Base-by-base conservation (phyloP, 2,113 vertebrate species). In the Synchiropus splendidus region DNA sequence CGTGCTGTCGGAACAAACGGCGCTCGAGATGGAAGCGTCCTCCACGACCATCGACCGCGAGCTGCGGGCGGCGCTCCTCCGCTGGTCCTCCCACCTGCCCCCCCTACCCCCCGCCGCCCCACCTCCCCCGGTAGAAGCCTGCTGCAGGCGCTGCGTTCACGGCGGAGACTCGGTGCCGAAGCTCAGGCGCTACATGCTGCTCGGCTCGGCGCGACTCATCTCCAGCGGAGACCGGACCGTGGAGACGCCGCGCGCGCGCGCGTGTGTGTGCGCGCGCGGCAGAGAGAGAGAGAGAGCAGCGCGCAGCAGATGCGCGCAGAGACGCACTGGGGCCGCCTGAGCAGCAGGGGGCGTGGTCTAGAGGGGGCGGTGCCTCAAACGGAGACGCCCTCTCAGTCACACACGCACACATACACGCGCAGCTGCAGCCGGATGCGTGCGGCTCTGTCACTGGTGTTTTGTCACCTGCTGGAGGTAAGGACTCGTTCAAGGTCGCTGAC, bases 1-100 rank as follows among this genome's bases (percentile, higher is more conserved):
- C 77, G 88, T 90, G 45, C 76, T 81, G 63, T 75, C 74, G 72
- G 73, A 67, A 53, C 33, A 54, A 17, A 63, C 76, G 70, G 67
- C 60, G 66, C 68, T 70, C 68, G 81, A 77, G 74, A 72, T 65
- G 66, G 63, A 70, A 72, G 61, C 51, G 55, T 67, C 74, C 67
- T 67, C 76, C 68, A 70, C 54, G 70, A 72, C 64, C 79, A 85
- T 81, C 58, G 71, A 80, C 71, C 72, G 63, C 36, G 49, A 48
- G 51, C 53, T 49, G 52, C 49, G 51, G 55, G 42, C 21, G 21
- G 21, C 8, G 21, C 4, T 27, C 21, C 8, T 8, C 4, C 21
- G 21, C 4, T 27, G 21, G 21, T 4, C 8, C 21, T 27, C 21
- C 4, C 21, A 8, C 4, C 41, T 39, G 42, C 54, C 49, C 53